Evolutionary conservation across 1,140 invertebrate species (phyloP).

Genomic region (Drosophila bocki): DNA sequence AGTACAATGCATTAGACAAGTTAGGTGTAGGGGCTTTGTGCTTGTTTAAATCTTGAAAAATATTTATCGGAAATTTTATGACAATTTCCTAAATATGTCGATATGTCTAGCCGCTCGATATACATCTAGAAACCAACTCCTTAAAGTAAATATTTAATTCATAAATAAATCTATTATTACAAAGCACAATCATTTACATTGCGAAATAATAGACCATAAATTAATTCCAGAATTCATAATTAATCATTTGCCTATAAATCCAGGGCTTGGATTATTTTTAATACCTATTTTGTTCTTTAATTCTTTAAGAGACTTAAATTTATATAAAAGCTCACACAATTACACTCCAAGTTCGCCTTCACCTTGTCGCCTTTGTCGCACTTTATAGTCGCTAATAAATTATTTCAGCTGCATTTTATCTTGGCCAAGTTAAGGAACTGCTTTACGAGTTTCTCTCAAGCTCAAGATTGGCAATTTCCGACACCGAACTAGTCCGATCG

Average conservation of each 20-base stretch:
- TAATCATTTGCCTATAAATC: not conserved
- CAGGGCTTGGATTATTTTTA: not conserved
- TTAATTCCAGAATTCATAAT: not conserved
- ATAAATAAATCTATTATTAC: slow-evolving; percentile 1
- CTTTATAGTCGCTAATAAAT: not conserved
- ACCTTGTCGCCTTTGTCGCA: not conserved
- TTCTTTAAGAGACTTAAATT: not conserved
- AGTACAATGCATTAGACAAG: not conserved
- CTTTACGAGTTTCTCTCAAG: slow-evolving; percentile 7
- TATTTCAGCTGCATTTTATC: not conserved
- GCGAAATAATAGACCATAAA: slow-evolving; percentile 1
- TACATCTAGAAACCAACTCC: too few species aligned
- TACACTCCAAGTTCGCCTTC: not conserved
- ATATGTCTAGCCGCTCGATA: too few species aligned
- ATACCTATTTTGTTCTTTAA: too few species aligned
- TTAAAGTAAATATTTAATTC: too few species aligned
- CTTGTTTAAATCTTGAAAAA: not conserved
- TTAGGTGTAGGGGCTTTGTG: too few species aligned
- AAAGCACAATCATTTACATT: not conserved
- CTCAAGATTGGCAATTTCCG: slow-evolving; percentile 29
- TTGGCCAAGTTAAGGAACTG: slow-evolving; percentile 4
- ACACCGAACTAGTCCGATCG: slow-evolving; percentile 39
- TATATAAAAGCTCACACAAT: not conserved
- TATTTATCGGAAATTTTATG: not conserved
- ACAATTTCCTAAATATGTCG: too few species aligned